Conservation (phyloP, 1,140 invertebrate genomes). For the Pogonognathellus flavescens region DNA sequence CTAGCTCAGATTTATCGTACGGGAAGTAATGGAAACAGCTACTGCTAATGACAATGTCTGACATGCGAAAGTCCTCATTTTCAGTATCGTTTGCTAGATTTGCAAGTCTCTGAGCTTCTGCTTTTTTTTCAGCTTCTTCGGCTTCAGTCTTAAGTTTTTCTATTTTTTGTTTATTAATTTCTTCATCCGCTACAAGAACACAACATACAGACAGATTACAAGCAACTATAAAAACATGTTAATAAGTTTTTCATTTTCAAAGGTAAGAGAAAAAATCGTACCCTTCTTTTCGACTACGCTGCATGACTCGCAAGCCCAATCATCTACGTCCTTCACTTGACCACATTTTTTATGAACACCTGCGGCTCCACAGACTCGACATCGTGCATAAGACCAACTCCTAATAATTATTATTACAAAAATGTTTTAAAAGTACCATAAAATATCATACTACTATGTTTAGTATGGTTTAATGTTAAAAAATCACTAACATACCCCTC, state of each 20-base stretch:
- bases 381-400: conserved; percentile 74
- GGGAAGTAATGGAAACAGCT: conserved; percentile 54
- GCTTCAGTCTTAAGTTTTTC: neutral
- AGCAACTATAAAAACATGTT: no score
- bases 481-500: neutral
- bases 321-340: conserved; percentile 68
- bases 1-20: conserved; percentile 13
- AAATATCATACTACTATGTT: no score
- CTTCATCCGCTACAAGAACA: conserved; percentile 50
- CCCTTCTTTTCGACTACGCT: conserved; percentile 46
- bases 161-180: conserved; percentile 37
- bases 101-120: neutral
- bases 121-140: no score
- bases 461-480: neutral
- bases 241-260: no score
- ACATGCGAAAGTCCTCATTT: conserved; percentile 19
- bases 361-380: conserved; percentile 74
- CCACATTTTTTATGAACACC: conserved; percentile 74
- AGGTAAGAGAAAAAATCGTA: neutral
- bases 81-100: neutral
- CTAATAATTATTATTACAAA: conserved; percentile 68
- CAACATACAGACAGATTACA: neutral
- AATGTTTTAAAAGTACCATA: neutral
- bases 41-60: conserved; percentile 31
- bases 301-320: conserved; percentile 61